phyloP scores from a whole-genome alignment of 2,888 invertebrate genomes.

The Leptothorax acervorum region DNA sequence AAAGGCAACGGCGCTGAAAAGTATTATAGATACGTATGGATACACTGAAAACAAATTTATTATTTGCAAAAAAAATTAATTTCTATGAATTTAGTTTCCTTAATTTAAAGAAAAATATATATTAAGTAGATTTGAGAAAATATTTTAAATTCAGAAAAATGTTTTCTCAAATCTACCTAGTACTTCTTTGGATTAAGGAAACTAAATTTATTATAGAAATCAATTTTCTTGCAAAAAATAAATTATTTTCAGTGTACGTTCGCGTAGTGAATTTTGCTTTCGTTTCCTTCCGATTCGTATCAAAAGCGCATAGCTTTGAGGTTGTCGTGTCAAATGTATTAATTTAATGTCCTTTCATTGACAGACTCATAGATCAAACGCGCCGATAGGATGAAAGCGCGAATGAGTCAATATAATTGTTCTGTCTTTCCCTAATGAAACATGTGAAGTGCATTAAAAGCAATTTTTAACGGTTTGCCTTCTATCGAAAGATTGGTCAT shows the following conservation, averaged over 20 bases:
- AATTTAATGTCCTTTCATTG: conserved; percentile 32
- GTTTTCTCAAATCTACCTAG: too few relatives aligned
- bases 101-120: too few relatives aligned
- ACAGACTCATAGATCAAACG: conserved; percentile 45
- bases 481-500: not conserved
- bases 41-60: too few relatives aligned
- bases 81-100: too few relatives aligned
- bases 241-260: not conserved
- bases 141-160: too few relatives aligned
- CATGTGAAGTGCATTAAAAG: conserved; percentile 13
- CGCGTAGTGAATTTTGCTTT: not conserved
- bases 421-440: conserved; percentile 9
- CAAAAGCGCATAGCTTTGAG: not conserved
- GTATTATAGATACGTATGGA: not conserved
- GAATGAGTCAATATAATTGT: conserved; percentile 13
- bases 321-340: conserved; percentile 26
- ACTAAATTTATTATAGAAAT: too few relatives aligned
- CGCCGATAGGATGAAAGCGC: conserved; percentile 34
- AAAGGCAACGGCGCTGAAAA: conserved; percentile 16
- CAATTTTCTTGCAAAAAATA: too few relatives aligned
- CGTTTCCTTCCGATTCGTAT: not conserved
- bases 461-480: conserved; percentile 29
- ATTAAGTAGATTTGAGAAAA: too few relatives aligned
- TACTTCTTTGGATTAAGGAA: too few relatives aligned
- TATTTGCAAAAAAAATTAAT: too few relatives aligned